phyloP scores from a whole-genome alignment of 2,888 invertebrate genomes.

The Melanotus villosus region DNA sequence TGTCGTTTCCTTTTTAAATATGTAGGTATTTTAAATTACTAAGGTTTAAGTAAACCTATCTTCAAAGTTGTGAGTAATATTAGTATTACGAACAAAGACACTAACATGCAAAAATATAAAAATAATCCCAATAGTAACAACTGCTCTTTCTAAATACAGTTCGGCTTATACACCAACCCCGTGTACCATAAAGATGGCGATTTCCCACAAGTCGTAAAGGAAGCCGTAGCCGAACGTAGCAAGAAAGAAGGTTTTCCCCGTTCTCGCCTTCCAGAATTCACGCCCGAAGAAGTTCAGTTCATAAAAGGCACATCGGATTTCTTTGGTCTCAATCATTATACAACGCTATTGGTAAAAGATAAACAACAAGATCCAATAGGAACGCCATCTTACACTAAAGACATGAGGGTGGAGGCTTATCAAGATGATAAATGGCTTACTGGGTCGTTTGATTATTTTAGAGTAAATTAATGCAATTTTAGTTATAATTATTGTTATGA shows the following conservation, averaged over 20 bases:
- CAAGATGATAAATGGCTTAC: constrained; percentile 10
- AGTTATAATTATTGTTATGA: background rate
- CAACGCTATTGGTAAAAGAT: constrained; percentile 52
- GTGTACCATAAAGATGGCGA: constrained; percentile 72
- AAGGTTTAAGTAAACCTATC: no score
- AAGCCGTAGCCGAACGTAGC: constrained; percentile 71
- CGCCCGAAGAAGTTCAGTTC: constrained; percentile 67
- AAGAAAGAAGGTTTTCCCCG: constrained; percentile 70
- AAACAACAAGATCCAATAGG: constrained; percentile 6
- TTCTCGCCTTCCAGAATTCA: constrained; percentile 74
- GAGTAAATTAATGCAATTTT: background rate
- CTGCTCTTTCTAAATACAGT: no score
- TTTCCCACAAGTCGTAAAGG: constrained; percentile 72
- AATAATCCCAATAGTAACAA: no score
- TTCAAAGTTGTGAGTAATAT: no score
- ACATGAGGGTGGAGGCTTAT: constrained; percentile 61
- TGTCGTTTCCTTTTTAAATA: no score
- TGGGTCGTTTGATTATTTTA: background rate
- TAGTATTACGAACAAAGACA: no score
- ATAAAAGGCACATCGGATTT: constrained; percentile 70
- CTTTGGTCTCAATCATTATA: constrained; percentile 70
- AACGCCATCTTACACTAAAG: constrained; percentile 49
- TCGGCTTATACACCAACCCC: constrained; percentile 73
- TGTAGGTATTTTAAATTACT: no score
- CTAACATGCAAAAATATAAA: no score